These are phyloP conservation scores for Agrochola macilenta DNA, from an alignment of 2,888 invertebrate species.

Conservation along the genomic window DNA sequence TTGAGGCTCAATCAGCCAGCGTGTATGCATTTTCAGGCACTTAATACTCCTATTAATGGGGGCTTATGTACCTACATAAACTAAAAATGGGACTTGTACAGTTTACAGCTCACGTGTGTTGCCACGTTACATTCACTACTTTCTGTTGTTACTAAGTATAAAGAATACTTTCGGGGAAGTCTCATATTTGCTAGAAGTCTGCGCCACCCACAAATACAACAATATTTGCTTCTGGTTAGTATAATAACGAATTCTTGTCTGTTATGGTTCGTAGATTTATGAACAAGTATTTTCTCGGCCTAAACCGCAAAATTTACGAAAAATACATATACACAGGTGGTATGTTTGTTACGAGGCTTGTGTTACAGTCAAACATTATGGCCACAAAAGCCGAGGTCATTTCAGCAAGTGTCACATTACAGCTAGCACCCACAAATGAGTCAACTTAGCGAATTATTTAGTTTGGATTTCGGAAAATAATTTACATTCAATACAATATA, in stretches of 20 bases:
- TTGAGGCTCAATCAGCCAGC: neutral
- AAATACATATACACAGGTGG: slow-evolving; percentile 3
- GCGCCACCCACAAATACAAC: neutral
- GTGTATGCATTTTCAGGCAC: neutral
- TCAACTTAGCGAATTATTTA: neutral
- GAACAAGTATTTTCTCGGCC: no score
- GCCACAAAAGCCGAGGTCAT: slow-evolving; percentile 48
- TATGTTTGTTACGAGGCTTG: neutral
- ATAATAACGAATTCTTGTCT: neutral
- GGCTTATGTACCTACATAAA: neutral
- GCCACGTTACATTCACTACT: neutral
- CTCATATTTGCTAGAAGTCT: slow-evolving; percentile 9
- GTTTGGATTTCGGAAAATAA: neutral
- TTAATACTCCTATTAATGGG: neutral
- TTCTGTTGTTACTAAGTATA: neutral
- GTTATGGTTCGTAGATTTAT: neutral
- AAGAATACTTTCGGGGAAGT: slow-evolving; percentile 7
- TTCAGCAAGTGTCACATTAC: slow-evolving; percentile 40
- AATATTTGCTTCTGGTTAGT: neutral
- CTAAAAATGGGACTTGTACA: neutral
- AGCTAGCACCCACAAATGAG: slow-evolving; percentile 12
- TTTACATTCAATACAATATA: neutral
- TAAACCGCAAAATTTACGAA: slow-evolving; percentile 10
- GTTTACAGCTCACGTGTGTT: no score
- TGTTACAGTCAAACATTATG: slow-evolving; percentile 38